phyloP scores from a whole-genome alignment of 2,888 invertebrate genomes.

The Bombylius major region DNA sequence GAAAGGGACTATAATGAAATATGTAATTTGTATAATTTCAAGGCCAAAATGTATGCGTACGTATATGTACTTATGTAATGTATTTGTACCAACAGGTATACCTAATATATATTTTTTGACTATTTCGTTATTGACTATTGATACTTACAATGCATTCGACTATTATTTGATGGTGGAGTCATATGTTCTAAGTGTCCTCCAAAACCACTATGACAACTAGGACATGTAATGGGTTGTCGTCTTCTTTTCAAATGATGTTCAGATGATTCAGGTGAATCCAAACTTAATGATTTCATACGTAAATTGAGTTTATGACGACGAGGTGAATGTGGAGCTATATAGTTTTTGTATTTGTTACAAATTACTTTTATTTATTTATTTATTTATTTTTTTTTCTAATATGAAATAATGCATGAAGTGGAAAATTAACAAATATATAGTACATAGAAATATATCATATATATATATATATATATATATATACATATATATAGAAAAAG shows the following conservation, averaged over 20 bases:
- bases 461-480: too few relatives aligned
- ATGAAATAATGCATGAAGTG: neutral
- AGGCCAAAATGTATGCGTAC: too few relatives aligned
- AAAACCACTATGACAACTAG: constrained; percentile 31
- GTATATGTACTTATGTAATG: too few relatives aligned
- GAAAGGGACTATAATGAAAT: too few relatives aligned
- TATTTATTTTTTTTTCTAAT: neutral
- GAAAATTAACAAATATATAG: too few relatives aligned
- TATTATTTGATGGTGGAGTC: constrained; percentile 40
- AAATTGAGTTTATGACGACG: constrained; percentile 91
- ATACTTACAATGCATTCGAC: constrained; percentile 51
- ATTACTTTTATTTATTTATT: constrained; percentile 6
- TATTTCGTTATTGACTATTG: too few relatives aligned
- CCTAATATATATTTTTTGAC: too few relatives aligned
- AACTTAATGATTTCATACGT: constrained; percentile 93
- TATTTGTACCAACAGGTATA: too few relatives aligned
- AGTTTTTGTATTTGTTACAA: constrained; percentile 1
- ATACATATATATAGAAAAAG: too few relatives aligned
- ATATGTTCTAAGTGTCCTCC: constrained; percentile 37
- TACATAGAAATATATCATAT: too few relatives aligned
- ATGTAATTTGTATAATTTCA: too few relatives aligned
- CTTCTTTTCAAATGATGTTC: constrained; percentile 61
- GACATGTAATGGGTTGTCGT: constrained; percentile 41
- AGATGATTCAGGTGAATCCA: constrained; percentile 91
- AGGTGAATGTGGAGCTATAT: constrained; percentile 89